Base-by-base conservation (phyloP, 2,113 vertebrate genomes). In the Tachysurus vachellii region DNA sequence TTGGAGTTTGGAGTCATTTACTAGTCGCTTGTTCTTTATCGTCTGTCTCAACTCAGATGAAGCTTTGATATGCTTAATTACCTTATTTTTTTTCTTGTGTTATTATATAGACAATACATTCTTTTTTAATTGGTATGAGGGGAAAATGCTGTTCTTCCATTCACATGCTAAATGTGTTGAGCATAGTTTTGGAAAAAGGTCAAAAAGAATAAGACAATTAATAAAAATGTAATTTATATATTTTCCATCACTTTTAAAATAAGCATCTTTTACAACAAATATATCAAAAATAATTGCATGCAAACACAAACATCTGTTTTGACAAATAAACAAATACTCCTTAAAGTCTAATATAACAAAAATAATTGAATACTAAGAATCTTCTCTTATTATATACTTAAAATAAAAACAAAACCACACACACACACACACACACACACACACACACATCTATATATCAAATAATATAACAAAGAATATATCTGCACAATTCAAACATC, bases 21-120 rank as follows among this genome's bases (percentile, higher is more conserved):
- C 16, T 31, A n/a, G 0, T 23, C 9, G 66, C 89, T 92, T 88
- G 90, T 91, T 93, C 91, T 92, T 86, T 23, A 21, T 14, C 54
- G 23, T 88, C 86, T 92, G 83, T 91, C 80, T 91, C 76, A 83
- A 81, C 56, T 87, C 44, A 23, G 19, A 47, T 75, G 17, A 23
- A 23, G 42, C 6, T 73, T 19, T 73, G 70, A 10, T 10, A 73
- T 42, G 36, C 36, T 10, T 7, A 73, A 2, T 73, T 42, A 71
- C 17, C 17, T 9, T 8, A 0, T 73, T 73, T 44, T 17, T 8
- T 73, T 1, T 73, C 23, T 21, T 71, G 14, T 76, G 44, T 11
- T 47, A 23, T 47, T 42, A 44, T 21, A 9, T 73, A 23, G 28
- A 73, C 9, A 5, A 19, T 44, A 73, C 19, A 47, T 75, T 44